Conservation (phyloP, 2,797 vertebrate genomes). For the Arrhamphus sclerolepis region DNA sequence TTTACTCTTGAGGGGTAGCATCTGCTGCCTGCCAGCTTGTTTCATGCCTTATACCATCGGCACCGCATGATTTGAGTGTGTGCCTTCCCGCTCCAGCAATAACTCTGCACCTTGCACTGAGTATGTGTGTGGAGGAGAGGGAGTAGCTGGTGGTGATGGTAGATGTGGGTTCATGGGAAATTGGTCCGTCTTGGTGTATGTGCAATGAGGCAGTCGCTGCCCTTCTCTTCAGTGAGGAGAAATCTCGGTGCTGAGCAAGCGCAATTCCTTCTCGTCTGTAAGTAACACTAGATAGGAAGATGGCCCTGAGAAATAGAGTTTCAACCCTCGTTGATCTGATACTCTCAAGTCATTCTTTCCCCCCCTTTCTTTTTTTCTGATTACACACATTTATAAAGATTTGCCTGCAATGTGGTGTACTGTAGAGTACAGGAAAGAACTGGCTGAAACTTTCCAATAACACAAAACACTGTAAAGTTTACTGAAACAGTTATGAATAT, state of each 20-base stretch:
- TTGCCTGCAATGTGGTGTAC: not conserved
- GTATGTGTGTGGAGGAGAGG: conserved; percentile 18
- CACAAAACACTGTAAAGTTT: not conserved
- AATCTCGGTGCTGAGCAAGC: conserved; percentile 39
- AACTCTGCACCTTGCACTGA: conserved; percentile 34
- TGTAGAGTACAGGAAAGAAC: not conserved
- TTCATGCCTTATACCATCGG: conserved; percentile 25
- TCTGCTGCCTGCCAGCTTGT: conserved; percentile 42
- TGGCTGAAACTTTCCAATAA: not conserved
- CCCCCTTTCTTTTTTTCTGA: not conserved
- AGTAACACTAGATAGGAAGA: conserved; percentile 14
- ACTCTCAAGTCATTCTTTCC: not conserved
- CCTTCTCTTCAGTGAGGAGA: conserved; percentile 24
- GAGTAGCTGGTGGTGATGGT: conserved; percentile 22
- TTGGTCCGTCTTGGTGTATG: conserved; percentile 16
- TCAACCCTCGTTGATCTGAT: no score
- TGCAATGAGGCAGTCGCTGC: conserved; percentile 24
- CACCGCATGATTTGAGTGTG: conserved; percentile 33
- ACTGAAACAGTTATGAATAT: not conserved
- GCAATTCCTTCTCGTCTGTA: conserved; percentile 31
- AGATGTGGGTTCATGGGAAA: conserved; percentile 37
- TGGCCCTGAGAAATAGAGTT: not conserved
- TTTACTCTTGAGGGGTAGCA: conserved; percentile 41
- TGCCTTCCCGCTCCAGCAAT: conserved; percentile 33
- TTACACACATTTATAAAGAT: not conserved